phyloP scores from a whole-genome alignment of 2,888 invertebrate genomes.

The Ormyrus thymus region DNA sequence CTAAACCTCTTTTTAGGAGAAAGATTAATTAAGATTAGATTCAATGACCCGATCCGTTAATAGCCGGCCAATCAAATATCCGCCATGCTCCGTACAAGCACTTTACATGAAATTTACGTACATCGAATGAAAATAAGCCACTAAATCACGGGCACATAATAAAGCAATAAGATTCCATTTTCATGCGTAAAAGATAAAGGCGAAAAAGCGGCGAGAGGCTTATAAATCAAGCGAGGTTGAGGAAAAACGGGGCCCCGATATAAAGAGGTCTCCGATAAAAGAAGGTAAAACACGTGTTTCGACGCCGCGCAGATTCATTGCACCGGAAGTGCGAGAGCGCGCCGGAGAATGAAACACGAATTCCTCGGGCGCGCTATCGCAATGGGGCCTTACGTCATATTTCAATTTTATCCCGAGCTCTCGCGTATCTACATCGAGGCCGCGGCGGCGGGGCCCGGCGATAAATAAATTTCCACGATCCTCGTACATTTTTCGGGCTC shows the following conservation, averaged over 20 bases:
- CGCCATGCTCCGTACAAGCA: background rate
- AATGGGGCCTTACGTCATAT: conserved; percentile 42
- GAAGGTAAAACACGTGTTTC: conserved; percentile 46
- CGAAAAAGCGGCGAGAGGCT: background rate
- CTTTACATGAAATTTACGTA: conserved; percentile 3
- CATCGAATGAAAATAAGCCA: conserved; percentile 14
- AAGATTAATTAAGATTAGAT: conserved; percentile 25
- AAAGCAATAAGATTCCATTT: conserved; percentile 7
- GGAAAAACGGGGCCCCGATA: conserved; percentile 9
- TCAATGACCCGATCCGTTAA: background rate
- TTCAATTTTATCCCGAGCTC: conserved; percentile 43
- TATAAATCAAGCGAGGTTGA: background rate
- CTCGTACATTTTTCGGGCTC: background rate
- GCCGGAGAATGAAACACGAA: conserved; percentile 39
- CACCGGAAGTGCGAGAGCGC: conserved; percentile 27
- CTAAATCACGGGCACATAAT: conserved; percentile 5
- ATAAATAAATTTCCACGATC: conserved; percentile 46
- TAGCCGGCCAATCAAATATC: background rate
- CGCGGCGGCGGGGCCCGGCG: background rate
- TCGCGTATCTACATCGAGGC: conserved; percentile 2
- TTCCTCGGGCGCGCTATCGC: conserved; percentile 33
- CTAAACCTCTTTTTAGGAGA: background rate
- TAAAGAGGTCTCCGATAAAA: conserved; percentile 33
- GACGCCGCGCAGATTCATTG: conserved; percentile 44
- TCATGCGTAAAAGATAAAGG: background rate